phyloP scores from a whole-genome alignment of 2,797 vertebrate genomes.

The Sebastolobus alascanus region DNA sequence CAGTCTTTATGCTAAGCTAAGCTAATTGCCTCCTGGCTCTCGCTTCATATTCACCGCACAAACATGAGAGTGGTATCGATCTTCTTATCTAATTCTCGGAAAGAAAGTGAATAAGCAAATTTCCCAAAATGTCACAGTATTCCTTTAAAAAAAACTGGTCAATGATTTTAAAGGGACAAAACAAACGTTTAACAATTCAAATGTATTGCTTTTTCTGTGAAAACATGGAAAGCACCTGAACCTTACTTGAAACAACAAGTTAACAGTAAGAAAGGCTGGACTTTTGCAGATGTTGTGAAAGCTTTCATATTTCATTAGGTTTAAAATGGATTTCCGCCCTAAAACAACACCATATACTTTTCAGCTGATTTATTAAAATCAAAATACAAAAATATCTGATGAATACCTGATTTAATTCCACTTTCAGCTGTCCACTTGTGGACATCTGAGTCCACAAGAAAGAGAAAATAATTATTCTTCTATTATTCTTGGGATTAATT shows the following conservation, averaged over 20 bases:
- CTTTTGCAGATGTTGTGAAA: neutral
- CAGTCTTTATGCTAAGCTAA: neutral
- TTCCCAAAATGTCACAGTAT: neutral
- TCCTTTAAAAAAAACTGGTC: neutral
- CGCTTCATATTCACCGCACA: neutral
- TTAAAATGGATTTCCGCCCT: neutral
- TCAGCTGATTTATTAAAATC: neutral
- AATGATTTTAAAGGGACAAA: neutral
- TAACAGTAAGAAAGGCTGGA: neutral
- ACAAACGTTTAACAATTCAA: neutral
- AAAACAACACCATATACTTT: neutral
- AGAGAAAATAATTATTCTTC: conserved; percentile 10
- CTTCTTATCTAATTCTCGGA: neutral
- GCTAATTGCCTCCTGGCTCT: neutral
- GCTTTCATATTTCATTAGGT: neutral
- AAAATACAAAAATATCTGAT: neutral
- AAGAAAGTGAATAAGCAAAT: neutral
- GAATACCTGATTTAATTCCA: neutral
- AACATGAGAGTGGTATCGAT: neutral
- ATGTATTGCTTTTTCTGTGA: neutral
- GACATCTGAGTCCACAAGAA: neutral
- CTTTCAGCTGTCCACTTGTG: neutral
- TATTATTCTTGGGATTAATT: conserved; percentile 37
- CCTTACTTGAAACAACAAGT: neutral
- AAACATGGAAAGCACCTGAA: neutral